A percentile compares a stretch with the other conserved stretches of the same genome.
Evolutionary conservation across 2,888 invertebrate genomes (phyloP).

Genomic region (Anthophora plumipes): DNA sequence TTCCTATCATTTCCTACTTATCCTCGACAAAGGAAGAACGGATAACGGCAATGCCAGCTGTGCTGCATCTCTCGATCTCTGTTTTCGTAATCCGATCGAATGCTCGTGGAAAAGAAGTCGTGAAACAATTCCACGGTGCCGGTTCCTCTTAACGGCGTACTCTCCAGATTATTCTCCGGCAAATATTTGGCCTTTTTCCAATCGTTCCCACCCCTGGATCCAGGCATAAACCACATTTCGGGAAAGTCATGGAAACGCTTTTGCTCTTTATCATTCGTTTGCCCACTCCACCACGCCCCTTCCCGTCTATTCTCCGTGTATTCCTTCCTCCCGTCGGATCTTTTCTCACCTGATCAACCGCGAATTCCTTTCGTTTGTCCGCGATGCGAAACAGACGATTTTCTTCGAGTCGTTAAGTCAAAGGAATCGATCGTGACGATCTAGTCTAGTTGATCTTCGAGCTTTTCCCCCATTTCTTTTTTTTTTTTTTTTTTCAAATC

Average conservation of each 20-base stretch:
- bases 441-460: neutral
- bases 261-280: constrained; percentile 21
- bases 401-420: constrained; percentile 13
- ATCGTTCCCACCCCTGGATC: constrained; percentile 28
- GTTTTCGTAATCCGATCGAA: neutral
- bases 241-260: constrained; percentile 29
- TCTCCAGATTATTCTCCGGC: constrained; percentile 21
- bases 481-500: too few relatives aligned
- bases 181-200: constrained; percentile 47
- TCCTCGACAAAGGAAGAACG: too few relatives aligned
- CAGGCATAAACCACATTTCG: constrained; percentile 50
- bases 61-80: too few relatives aligned
- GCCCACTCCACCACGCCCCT: neutral
- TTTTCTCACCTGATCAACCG: constrained; percentile 24
- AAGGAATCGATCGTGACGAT: constrained; percentile 1
- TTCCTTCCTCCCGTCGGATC: neutral
- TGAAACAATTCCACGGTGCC: neutral
- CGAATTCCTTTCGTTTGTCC: constrained; percentile 8
- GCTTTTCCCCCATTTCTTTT: neutral
- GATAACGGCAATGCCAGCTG: too few relatives aligned
- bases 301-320: neutral
- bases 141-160: neutral
- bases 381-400: constrained; percentile 23
- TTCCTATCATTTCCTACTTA: too few relatives aligned
- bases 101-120: neutral